Conservation (phyloP, 2,797 vertebrate species). For the Micromesistius poutassou region DNA sequence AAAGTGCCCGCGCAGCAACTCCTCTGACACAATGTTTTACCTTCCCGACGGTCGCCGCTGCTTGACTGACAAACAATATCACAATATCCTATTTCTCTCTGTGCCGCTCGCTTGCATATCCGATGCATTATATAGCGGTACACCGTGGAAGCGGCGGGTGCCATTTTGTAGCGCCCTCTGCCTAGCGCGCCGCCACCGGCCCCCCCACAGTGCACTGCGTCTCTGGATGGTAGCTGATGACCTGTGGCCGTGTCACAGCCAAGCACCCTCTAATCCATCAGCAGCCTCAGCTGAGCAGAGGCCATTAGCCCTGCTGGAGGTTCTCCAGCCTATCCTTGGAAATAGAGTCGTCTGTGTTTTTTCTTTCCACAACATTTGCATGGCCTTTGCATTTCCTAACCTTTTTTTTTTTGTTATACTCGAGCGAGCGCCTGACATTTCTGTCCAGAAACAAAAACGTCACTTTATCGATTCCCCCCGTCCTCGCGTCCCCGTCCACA, state of each 20-base stretch:
- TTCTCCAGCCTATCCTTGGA: conserved; percentile 5
- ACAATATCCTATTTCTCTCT: not conserved
- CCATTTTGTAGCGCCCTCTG: not conserved
- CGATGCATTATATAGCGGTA: not conserved
- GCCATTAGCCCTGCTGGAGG: conserved; percentile 11
- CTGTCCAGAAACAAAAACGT: conserved; percentile 46
- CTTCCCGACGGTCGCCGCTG: not conserved
- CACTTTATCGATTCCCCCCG: conserved; percentile 46
- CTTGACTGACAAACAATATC: not conserved
- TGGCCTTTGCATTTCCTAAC: not conserved
- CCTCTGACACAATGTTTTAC: not conserved
- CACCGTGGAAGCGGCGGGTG: not conserved
- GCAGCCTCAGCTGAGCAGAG: conserved; percentile 4
- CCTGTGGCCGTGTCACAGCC: conserved; percentile 23
- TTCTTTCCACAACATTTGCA: not conserved
- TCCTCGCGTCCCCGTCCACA: conserved; percentile 48
- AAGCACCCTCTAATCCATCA: conserved; percentile 44
- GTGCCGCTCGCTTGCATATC: not conserved
- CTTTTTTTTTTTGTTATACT: not conserved
- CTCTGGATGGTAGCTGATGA: conserved; percentile 24
- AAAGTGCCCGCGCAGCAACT: not conserved
- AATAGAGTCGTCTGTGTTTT: not conserved
- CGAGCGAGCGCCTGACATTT: conserved; percentile 36
- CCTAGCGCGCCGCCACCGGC: not conserved
- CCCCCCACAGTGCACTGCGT: not conserved